Percentiles rank a stretch among this genome's conserved stretches.
phyloP scores from a whole-genome alignment of 2,797 vertebrate species.

The Atherinosoma microstoma region DNA sequence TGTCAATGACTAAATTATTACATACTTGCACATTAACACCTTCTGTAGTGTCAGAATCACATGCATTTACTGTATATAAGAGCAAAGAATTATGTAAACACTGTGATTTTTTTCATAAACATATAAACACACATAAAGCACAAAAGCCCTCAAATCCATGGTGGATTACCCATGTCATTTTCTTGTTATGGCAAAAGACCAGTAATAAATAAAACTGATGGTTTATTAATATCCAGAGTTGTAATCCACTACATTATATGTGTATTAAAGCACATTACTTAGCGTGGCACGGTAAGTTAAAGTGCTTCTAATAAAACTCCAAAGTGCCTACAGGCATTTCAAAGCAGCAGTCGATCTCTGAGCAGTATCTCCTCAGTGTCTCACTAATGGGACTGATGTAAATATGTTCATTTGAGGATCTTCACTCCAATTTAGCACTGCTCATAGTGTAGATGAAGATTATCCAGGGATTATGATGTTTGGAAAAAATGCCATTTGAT shows the following conservation, averaged over 20 bases:
- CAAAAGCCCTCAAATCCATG: conserved; percentile 56
- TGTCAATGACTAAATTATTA: neutral
- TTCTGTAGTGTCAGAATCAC: conserved; percentile 3
- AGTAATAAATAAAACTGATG: conserved; percentile 78
- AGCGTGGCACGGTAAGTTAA: conserved; percentile 70
- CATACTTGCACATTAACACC: neutral
- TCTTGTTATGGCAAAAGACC: conserved; percentile 59
- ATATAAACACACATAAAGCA: conserved; percentile 13
- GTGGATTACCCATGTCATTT: conserved; percentile 78
- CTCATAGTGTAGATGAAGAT: conserved; percentile 83
- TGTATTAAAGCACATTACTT: conserved; percentile 81
- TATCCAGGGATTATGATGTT: conserved; percentile 83
- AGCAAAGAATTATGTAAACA: conserved; percentile 1
- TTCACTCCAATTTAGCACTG: conserved; percentile 78
- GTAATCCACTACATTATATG: conserved; percentile 80
- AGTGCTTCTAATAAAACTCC: conserved; percentile 83
- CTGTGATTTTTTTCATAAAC: neutral
- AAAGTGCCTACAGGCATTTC: conserved; percentile 77
- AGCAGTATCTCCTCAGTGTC: conserved; percentile 71
- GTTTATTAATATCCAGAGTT: conserved; percentile 80
- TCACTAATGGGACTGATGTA: conserved; percentile 83
- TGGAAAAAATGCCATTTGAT: conserved; percentile 69
- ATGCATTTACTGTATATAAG: neutral
- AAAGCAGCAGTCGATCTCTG: conserved; percentile 68
- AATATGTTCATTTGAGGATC: conserved; percentile 84